Evolutionary conservation across 2,113 vertebrate species (phyloP), one percentile per base, ranked within the genome.

Genomic region (Origma solitaria): DNA sequence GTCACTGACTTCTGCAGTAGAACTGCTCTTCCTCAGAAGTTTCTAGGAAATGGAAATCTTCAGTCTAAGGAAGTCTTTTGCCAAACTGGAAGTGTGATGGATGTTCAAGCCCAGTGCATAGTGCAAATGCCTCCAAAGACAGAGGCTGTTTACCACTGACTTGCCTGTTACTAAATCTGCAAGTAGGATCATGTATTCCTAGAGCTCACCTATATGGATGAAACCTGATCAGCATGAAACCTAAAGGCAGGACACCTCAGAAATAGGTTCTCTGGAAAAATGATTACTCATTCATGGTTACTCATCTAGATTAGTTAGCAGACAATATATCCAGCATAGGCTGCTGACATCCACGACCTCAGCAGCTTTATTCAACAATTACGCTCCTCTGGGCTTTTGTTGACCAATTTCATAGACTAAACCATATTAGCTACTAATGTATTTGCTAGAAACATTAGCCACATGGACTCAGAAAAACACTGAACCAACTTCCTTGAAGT

Each of bases 61-160:
- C 50, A 73, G 54, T 13, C 50, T 53, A 82, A 83, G 40, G 31
- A 94, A 90, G 76, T 13, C 30, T 42, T 86, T 54, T 18, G 11
- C 53, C 31, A 22, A 11, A 10, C 1, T 40, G 25, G 50, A 84
- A 70, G 53, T 15, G 25, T 0, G 19, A 68, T 11, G 42, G 37
- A 70, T 1, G 1, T 18, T 88, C 45, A 71, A 81, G 28, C 22
- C 75, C 57, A 45, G 68, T 15, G 42, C 0, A 0, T 4, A 66
- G 50, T 3, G 19, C 45, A 70, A 71, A 31, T 25, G 30, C 44
- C 50, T 57, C 45, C 33, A 22, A 27, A 72, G 53, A 40, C 1
- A 27, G 0, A 11, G 16, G 33, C 20, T 71, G n/a, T 38, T 78
- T 31, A 51, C 45, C 23, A 33, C 28, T 8, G 31, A 42, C 49